Percentiles rank a stretch among this genome's conserved stretches.
phyloP scores from a whole-genome alignment of 2,797 vertebrate genomes.

The Echeneis naucrates region DNA sequence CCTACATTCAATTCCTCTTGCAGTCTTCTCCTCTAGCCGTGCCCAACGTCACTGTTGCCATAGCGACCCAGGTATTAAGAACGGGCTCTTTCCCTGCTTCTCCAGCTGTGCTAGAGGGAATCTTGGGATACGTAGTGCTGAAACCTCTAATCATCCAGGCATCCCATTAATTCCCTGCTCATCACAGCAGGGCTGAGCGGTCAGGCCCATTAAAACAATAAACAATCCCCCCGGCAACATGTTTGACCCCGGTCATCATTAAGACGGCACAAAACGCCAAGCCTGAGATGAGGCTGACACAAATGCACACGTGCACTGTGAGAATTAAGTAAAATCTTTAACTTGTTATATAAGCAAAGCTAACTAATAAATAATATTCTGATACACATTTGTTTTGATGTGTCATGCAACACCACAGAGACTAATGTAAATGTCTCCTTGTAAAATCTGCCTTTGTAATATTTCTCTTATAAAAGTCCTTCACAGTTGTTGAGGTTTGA shows the following conservation, averaged over 20 bases:
- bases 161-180: constrained; percentile 53
- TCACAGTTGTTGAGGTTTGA: too few species aligned
- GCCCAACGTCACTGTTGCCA: constrained; percentile 82
- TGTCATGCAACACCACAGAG: background rate
- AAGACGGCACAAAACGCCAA: constrained; percentile 36
- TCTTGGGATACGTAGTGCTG: constrained; percentile 75
- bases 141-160: constrained; percentile 48
- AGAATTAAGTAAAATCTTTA: constrained; percentile 1
- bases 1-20: constrained; percentile 65
- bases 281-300: constrained; percentile 13
- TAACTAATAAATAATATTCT: background rate
- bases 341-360: background rate
- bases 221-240: constrained; percentile 37
- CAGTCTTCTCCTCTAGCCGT: constrained; percentile 68
- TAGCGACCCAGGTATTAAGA: constrained; percentile 81
- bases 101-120: constrained; percentile 78
- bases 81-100: constrained; percentile 70
- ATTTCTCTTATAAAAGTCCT: constrained; percentile 15
- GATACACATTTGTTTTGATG: constrained; percentile 2
- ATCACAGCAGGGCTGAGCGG: constrained; percentile 20
- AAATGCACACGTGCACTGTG: constrained; percentile 9
- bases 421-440: constrained; percentile 1
- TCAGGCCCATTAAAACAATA: constrained; percentile 52
- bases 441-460: constrained; percentile 16
- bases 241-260: constrained; percentile 20